Percentiles rank a stretch among this genome's conserved stretches.
phyloP scores from a whole-genome alignment of 1,140 invertebrate genomes.

The Ostrea edulis region DNA sequence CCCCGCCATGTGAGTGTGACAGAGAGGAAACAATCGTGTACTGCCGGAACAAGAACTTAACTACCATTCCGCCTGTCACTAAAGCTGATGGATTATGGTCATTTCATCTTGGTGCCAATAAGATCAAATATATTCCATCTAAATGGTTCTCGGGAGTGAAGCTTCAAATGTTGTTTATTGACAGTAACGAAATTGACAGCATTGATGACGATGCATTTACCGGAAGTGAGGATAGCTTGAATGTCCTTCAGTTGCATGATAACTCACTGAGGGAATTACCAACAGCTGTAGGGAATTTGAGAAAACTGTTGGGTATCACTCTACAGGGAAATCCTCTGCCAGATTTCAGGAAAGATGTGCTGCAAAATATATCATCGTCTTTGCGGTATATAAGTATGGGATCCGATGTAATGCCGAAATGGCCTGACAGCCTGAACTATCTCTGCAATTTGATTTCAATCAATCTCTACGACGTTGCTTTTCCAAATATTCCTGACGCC shows the following conservation, averaged over 20 bases:
- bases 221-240: slow-evolving; percentile 42
- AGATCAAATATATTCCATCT: slow-evolving; percentile 16
- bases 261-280: slow-evolving; percentile 40
- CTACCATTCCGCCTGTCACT: slow-evolving; percentile 17
- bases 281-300: slow-evolving; percentile 37
- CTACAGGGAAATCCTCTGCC: slow-evolving; percentile 46
- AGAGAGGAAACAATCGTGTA: slow-evolving; percentile 6
- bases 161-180: slow-evolving; percentile 44
- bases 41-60: slow-evolving; percentile 37
- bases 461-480: background rate
- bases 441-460: slow-evolving; percentile 28
- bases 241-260: slow-evolving; percentile 24
- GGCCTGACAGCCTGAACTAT: slow-evolving; percentile 7
- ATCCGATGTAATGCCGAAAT: slow-evolving; percentile 24
- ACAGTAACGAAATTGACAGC: slow-evolving; percentile 33
- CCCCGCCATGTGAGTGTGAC: slow-evolving; percentile 32
- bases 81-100: background rate
- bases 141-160: slow-evolving; percentile 33
- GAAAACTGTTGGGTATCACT: slow-evolving; percentile 17
- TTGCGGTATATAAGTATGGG: slow-evolving; percentile 37
- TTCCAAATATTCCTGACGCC: slow-evolving; percentile 4
- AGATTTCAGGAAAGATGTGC: background rate
- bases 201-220: slow-evolving; percentile 40
- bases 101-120: slow-evolving; percentile 41
- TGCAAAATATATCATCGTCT: slow-evolving; percentile 23